Evolutionary conservation across 2,888 invertebrate species (phyloP), one percentile per base, ranked within the genome.

Genomic region (Pharmacophagus antenor): DNA sequence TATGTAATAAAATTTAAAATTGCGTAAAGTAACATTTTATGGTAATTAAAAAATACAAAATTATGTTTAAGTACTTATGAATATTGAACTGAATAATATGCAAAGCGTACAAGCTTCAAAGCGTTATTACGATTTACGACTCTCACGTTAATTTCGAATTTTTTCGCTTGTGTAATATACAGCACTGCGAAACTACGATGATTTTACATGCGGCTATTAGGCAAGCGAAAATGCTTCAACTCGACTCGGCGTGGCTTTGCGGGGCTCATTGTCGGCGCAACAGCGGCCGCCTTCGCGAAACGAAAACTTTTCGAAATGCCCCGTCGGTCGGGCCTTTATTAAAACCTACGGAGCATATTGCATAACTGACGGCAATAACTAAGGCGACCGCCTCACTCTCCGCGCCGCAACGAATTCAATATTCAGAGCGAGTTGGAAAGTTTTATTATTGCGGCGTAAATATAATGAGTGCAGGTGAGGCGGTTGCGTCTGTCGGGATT

Each of bases 391-490:
- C 76, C 81, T 80, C 79, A 81, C 70, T 69, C 70, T 67, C 67
- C 62, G 66, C 80, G 70, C 85, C 82, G 78, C 84, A 80, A 75
- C 81, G 83, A 79, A 88, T 90, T 86, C 89, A 90, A 90, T 89
- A 89, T 89, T 88, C 87, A 80, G 78, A 76, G 77, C 69, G 82
- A 87, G 85, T 84, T 84, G 85, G 76, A 81, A 89, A 89, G 83
- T 89, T 90, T 90, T 88, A 87, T 88, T 88, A 89, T 88, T 87
- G 84, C 86, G 83, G 88, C 85, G 81, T 89, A 88, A 87, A 88
- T 86, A 88, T 88, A 88, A 89, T 85, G 88, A 89, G 86, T 85
- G 85, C 86, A 88, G 88, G 89, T 88, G 85, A 88, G 82, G 76
- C 81, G 76, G 80, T 82, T 82, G 76, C 78, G 85, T 85, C 88